phyloP scores from a whole-genome alignment of 2,113 vertebrate genomes.

The Pituophis catenifer region DNA sequence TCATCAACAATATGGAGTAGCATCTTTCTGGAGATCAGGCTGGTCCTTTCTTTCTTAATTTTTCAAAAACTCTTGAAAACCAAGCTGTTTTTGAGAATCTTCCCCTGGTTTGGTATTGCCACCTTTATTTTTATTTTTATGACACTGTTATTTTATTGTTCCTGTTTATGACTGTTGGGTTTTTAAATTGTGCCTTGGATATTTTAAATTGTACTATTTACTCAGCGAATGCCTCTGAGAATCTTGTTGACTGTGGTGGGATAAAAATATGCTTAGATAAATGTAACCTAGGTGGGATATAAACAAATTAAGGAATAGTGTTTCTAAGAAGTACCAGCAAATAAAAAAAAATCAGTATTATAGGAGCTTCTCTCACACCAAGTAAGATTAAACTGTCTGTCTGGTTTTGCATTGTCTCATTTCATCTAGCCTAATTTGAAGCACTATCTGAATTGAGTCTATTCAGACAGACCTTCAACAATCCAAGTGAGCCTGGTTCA shows the following conservation, averaged over 20 bases:
- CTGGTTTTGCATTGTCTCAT: neutral
- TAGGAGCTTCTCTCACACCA: neutral
- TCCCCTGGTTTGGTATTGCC: neutral
- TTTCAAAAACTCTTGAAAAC: neutral
- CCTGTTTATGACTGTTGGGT: neutral
- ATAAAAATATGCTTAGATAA: neutral
- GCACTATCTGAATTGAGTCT: neutral
- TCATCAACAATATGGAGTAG: neutral
- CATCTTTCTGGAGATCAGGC: neutral
- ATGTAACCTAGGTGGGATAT: neutral
- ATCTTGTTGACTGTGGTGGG: neutral
- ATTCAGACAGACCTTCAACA: neutral
- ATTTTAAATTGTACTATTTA: neutral
- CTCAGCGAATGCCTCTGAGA: neutral
- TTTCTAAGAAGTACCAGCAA: neutral
- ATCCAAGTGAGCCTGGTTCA: neutral
- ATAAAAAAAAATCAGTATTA: neutral
- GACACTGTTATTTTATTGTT: neutral
- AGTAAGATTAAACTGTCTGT: neutral
- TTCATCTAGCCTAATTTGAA: neutral
- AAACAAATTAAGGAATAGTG: neutral
- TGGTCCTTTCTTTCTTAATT: neutral
- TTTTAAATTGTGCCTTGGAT: neutral
- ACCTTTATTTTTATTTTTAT: neutral
- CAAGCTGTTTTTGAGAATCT: neutral